These are phyloP conservation scores for Vicugna pacos DNA, from an alignment of 2,113 vertebrate genomes.

Conservation along the genomic window DNA sequence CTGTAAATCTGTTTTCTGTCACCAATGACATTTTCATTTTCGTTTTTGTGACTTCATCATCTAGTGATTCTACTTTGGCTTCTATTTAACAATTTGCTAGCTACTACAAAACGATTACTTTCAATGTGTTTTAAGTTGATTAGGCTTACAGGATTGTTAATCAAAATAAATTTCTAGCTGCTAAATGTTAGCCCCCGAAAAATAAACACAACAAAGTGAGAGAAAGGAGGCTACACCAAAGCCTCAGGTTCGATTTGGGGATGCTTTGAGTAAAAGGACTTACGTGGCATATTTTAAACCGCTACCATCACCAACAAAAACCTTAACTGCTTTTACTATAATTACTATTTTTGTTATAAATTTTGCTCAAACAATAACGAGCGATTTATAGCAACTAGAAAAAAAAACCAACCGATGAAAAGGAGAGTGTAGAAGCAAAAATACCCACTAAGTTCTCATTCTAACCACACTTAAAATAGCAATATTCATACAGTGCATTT, in stretches of 20 bases:
- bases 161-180: constrained; percentile 53
- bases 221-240: not conserved
- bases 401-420: not conserved
- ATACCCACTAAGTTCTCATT: not conserved
- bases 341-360: not conserved
- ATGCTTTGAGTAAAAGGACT: not conserved
- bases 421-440: not conserved
- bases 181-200: not conserved
- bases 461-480: not conserved
- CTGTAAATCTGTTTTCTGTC: not conserved
- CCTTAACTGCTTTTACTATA: constrained; percentile 1
- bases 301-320: not conserved
- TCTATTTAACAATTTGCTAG: not conserved
- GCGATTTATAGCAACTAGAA: not conserved
- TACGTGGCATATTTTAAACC: not conserved
- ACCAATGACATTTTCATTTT: not conserved
- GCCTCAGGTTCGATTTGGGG: not conserved
- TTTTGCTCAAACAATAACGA: not conserved
- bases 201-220: not conserved
- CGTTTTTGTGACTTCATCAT: constrained; percentile 3
- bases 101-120: constrained; percentile 26
- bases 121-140: constrained; percentile 37
- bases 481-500: not conserved
- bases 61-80: not conserved
- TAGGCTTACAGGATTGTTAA: not conserved